Base-by-base conservation (phyloP, 2,888 invertebrate genomes). In the Orthonychiurus folsomi region DNA sequence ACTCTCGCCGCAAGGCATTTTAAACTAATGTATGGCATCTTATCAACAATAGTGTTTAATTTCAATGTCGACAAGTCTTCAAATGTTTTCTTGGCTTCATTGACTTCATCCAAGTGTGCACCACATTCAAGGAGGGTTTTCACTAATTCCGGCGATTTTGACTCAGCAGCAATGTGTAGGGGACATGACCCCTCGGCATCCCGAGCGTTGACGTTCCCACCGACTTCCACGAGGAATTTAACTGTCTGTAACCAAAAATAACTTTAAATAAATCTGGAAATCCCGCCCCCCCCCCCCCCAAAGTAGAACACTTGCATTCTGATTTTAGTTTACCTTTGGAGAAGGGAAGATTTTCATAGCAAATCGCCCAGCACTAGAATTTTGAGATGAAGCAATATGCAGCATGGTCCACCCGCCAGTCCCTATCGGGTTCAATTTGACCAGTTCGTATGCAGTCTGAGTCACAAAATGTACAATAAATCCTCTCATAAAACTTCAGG, bases 111-210 rank as follows among this genome's bases (percentile, higher is more conserved):
- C 66, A 91, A 80, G 79, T 93, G 92, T 0, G 91, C 91, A 63
- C 93, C 94, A 75, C 85, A 83, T 3, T 85, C 80, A 0, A 95
- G 81, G 3, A 96, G 80, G 9, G 84, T 83, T 71, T 83, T 81
- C 0, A 89, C 85, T 52, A 93, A 82, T 53, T 83, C 87, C 0
- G 87, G 87, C 48, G 68, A 67, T 69, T 80, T 77, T 63, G 86
- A 84, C 77, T 86, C 83, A 53, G 74, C 74, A 0, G 87, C 86
- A 65, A 93, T 81, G 76, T 94, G 94, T 58, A 95, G 81, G 15
- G 93, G 88, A 23, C 92, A 92, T 79, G 93, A 92, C 23, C 89
- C 90, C 62, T 85, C 85, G 60, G 85, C 84, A 78, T 95, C 94
- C 1, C 83, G 78, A 0, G 86, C 86, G 77, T 86, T 86, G 0